phyloP scores from a whole-genome alignment of 2,888 invertebrate species.

The Tachina lurida region DNA sequence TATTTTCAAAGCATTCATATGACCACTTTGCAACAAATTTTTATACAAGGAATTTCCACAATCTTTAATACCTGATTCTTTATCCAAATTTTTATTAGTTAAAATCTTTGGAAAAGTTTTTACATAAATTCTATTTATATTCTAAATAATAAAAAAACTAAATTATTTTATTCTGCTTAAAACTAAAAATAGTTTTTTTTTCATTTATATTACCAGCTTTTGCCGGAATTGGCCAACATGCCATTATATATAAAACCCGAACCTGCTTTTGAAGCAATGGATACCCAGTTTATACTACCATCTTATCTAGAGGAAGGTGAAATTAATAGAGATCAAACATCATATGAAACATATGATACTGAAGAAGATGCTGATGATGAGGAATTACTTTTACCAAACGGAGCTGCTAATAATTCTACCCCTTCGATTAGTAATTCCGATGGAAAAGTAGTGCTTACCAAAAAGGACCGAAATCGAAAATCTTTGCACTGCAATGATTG shows the following conservation, averaged over 20 bases:
- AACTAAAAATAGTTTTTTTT: background rate
- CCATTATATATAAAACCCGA: slow-evolving; percentile 71
- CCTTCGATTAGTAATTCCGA: slow-evolving; percentile 32
- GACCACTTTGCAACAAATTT: no score
- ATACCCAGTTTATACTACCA: slow-evolving; percentile 44
- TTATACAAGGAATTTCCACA: no score
- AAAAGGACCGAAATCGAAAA: slow-evolving; percentile 73
- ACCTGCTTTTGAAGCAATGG: slow-evolving; percentile 59
- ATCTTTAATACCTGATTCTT: no score
- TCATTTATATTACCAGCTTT: slow-evolving; percentile 63
- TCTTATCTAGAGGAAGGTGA: slow-evolving; percentile 37
- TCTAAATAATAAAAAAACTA: no score
- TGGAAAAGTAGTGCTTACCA: slow-evolving; percentile 39
- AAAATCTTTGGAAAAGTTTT: no score
- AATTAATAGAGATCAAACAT: slow-evolving; percentile 23
- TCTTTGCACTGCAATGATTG: slow-evolving; percentile 73
- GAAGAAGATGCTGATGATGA: slow-evolving; percentile 65
- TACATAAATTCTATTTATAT: no score
- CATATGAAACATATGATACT: slow-evolving; percentile 54
- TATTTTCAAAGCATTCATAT: no score
- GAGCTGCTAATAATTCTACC: slow-evolving; percentile 65
- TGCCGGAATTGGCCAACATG: slow-evolving; percentile 70
- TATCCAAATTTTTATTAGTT: no score
- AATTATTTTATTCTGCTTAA: no score
- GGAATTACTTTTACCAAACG: slow-evolving; percentile 58